Evolutionary conservation across 1,140 invertebrate species (phyloP), one percentile per base, ranked within the genome.

Genomic region (Heliconius himera): DNA sequence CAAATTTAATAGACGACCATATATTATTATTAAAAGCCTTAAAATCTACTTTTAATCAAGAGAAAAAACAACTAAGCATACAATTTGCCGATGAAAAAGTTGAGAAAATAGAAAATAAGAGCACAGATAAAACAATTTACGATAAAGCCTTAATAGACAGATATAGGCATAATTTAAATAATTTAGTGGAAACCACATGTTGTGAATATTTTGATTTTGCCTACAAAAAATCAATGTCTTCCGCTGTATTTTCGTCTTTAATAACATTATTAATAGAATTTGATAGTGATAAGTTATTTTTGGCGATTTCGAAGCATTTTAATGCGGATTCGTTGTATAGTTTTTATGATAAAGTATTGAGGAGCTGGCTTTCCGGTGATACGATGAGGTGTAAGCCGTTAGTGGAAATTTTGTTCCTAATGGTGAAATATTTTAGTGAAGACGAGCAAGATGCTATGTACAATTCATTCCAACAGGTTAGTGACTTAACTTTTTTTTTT

Each of bases 401-500:
- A 2, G 83, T 89, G 1, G 89, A 92, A 9, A 75, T 92, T 8
- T 75, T 88, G 4, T 91, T 93, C 70, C 71, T 88, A 0, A 8
- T 89, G 49, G 11, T 86, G 56, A 79, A 87, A 38, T 83, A 89
- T 60, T 75, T 92, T 60, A 82, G 56, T 26, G 85, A 89, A 51
- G 78, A 84, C 3, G 90, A 92, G 73, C 87, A 89, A 70, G 84
- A 88, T 9, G 80, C 72, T 0, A 74, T 87, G 78, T 88, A 87
- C 51, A 75, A 82, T 29, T 85, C 84, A 2, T 90, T 91, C 73
- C 75, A 87, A 74, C 84, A 88, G 84, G 90, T 91, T 78, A 77
- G 71, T 38, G 2, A n/a, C 20, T 54, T 66, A 26, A 3, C 16
- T 29, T 29, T 4, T 66, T 26, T 29, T 66, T 13, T n/a, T n/a